Conservation (phyloP, 2,113 vertebrate genomes). For the Nipponia nippon region DNA sequence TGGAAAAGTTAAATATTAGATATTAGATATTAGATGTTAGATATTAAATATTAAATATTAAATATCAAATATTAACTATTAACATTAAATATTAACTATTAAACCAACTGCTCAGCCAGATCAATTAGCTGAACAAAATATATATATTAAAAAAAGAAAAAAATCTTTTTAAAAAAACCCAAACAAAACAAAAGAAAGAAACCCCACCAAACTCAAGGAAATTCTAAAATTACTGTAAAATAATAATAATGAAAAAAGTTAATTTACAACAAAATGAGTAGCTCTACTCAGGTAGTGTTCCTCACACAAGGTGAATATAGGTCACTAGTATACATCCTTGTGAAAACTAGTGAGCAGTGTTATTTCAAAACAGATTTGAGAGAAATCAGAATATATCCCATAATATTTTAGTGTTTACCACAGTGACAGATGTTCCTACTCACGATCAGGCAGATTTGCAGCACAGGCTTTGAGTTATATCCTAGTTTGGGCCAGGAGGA, state of each 20-base stretch:
- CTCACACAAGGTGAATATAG: not conserved
- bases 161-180: not conserved
- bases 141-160: fast-evolving
- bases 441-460: not conserved
- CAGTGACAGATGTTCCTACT: not conserved
- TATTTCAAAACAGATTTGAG: not conserved
- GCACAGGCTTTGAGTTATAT: not conserved
- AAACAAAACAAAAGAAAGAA: not conserved
- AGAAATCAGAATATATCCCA: not conserved
- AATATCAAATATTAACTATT: not conserved
- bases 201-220: not conserved
- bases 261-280: not conserved
- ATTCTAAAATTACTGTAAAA: not conserved
- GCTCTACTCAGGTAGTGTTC: not conserved
- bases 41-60: not conserved
- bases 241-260: too few species aligned
- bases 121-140: not conserved
- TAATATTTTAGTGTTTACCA: not conserved
- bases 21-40: too few species aligned
- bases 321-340: not conserved
- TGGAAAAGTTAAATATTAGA: not conserved
- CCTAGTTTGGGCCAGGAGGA: not conserved
- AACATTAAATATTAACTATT: not conserved
- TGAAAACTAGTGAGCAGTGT: not conserved
- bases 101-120: not conserved